Percentiles rank a stretch among this genome's conserved stretches.
Evolutionary conservation across 2,797 vertebrate genomes (phyloP).

Genomic region (Thamnophis elegans): DNA sequence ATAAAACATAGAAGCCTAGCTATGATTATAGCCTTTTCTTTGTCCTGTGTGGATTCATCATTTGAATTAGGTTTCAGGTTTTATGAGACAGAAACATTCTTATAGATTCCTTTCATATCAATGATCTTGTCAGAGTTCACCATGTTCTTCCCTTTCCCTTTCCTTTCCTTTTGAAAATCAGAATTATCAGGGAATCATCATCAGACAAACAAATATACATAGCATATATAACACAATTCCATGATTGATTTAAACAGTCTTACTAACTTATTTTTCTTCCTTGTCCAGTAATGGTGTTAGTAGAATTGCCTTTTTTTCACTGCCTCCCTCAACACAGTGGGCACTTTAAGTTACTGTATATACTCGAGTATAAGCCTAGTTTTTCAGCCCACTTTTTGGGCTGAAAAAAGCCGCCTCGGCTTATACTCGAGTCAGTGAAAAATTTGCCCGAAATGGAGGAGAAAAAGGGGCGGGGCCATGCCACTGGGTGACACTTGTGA

Average conservation of each 20-base stretch:
- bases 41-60: background rate
- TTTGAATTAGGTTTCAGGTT: background rate
- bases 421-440: too few relatives aligned
- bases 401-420: too few relatives aligned
- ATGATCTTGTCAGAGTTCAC: background rate
- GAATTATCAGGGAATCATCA: background rate
- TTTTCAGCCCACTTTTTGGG: too few relatives aligned
- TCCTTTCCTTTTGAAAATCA: background rate
- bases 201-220: background rate
- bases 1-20: background rate
- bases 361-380: too few relatives aligned
- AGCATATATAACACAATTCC: too few relatives aligned
- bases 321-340: too few relatives aligned
- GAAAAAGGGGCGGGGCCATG: too few relatives aligned
- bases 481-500: too few relatives aligned
- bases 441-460: too few relatives aligned
- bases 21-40: background rate
- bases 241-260: background rate
- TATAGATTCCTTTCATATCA: background rate
- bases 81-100: background rate
- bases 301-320: background rate
- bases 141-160: background rate
- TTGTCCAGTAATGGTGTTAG: background rate
- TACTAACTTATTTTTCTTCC: background rate
- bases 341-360: background rate